Evolutionary conservation across 2,888 invertebrate species (phyloP).

Genomic region (Tetragonula carbonaria): DNA sequence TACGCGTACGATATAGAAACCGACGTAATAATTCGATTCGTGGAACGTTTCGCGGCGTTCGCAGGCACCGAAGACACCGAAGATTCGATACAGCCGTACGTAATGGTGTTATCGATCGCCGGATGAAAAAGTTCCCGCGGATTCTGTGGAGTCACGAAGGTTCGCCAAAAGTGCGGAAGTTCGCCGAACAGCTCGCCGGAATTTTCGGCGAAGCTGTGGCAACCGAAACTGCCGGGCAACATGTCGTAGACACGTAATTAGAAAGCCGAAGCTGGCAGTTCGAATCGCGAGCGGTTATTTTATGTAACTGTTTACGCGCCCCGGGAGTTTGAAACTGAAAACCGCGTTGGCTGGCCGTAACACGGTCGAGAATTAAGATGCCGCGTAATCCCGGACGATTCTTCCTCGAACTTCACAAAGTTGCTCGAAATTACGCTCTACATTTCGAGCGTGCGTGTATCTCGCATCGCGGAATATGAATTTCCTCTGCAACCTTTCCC

Average conservation of each 20-base stretch:
- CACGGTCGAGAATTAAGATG: neutral
- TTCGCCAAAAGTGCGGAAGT: neutral
- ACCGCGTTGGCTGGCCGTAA: neutral
- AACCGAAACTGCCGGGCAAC: neutral
- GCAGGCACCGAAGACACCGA: neutral
- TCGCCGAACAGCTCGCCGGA: neutral
- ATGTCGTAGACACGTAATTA: conserved; percentile 7
- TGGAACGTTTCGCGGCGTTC: neutral
- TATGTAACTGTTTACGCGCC: conserved; percentile 22
- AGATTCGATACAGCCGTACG: neutral
- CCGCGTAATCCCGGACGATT: no score
- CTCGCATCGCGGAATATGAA: neutral
- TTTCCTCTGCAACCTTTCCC: neutral
- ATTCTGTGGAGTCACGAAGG: neutral
- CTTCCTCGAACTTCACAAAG: neutral
- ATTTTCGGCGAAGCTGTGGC: neutral
- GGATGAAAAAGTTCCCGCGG: neutral
- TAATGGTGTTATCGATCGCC: conserved; percentile 9
- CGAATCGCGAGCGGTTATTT: neutral
- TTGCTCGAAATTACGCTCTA: no score
- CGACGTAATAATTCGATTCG: conserved; percentile 3
- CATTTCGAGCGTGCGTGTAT: neutral
- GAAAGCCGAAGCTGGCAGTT: neutral
- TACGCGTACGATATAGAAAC: neutral
- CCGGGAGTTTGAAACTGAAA: conserved; percentile 10